A percentile compares a stretch with the other conserved stretches of the same genome.
These are phyloP conservation scores for Lithophane semibrunnea DNA, from an alignment of 2,888 invertebrate species.

Conservation along the genomic window DNA sequence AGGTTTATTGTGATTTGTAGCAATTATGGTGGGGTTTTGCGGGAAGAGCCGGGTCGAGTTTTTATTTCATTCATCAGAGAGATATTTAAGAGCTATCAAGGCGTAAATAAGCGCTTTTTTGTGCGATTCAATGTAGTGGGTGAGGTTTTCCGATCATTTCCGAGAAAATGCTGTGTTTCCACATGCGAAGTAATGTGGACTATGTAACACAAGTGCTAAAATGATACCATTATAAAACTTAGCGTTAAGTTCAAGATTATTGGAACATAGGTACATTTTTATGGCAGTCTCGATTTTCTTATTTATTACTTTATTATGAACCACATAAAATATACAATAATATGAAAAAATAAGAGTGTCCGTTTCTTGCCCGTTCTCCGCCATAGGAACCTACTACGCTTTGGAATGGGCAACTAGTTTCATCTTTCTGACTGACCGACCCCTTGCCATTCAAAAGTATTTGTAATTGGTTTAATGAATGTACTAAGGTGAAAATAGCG, in stretches of 20 bases:
- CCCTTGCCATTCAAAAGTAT: too few species aligned
- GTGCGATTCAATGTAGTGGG: slow-evolving; percentile 43
- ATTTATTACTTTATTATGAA: not conserved
- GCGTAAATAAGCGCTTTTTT: slow-evolving; percentile 75
- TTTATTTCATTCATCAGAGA: slow-evolving; percentile 80
- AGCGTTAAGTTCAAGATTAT: not conserved
- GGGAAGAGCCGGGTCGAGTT: slow-evolving; percentile 65
- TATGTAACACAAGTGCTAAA: not conserved
- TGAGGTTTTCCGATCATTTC: slow-evolving; percentile 40
- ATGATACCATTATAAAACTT: not conserved
- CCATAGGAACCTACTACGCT: too few species aligned
- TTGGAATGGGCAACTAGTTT: too few species aligned
- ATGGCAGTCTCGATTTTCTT: not conserved
- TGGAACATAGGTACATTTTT: too few species aligned
- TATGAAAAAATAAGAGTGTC: not conserved
- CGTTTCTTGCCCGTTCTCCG: too few species aligned
- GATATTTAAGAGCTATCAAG: slow-evolving; percentile 79
- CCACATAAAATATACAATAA: not conserved
- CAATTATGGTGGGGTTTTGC: slow-evolving; percentile 58
- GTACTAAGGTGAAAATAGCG: too few species aligned
- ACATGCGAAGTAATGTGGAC: not conserved
- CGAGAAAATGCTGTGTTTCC: slow-evolving; percentile 6
- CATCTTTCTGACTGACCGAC: too few species aligned
- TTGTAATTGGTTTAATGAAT: too few species aligned
- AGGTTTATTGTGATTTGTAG: slow-evolving; percentile 57